These are phyloP conservation scores for Periparus ater DNA, from an alignment of 2,797 vertebrate species.

Conservation along the genomic window DNA sequence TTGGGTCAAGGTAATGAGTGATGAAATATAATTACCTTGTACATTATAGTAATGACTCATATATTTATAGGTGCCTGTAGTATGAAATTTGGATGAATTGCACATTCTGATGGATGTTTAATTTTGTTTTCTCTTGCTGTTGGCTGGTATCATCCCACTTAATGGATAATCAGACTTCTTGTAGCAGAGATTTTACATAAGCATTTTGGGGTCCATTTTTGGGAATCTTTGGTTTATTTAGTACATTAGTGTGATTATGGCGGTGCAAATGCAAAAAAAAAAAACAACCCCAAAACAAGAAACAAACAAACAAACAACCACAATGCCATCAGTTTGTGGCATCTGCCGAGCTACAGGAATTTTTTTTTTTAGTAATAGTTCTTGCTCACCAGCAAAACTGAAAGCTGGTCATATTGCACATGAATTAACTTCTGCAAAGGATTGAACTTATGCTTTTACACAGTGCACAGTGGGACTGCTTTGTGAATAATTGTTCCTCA, in stretches of 20 bases:
- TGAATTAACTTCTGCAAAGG: neutral
- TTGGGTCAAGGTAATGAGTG: slow-evolving; percentile 59
- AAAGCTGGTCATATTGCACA: neutral
- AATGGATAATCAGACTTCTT: slow-evolving; percentile 46
- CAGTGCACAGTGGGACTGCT: neutral
- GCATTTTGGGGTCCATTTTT: neutral
- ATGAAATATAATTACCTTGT: slow-evolving; percentile 61
- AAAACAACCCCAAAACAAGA: neutral
- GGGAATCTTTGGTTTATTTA: neutral
- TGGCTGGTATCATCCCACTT: slow-evolving; percentile 40
- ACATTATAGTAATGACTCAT: slow-evolving; percentile 61
- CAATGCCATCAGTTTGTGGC: neutral
- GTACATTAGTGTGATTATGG: neutral
- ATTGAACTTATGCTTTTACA: neutral
- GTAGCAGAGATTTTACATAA: slow-evolving; percentile 41
- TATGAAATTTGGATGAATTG: slow-evolving; percentile 56
- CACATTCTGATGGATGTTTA: slow-evolving; percentile 51
- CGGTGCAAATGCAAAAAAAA: neutral
- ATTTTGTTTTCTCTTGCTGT: slow-evolving; percentile 56
- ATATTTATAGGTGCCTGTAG: slow-evolving; percentile 49
- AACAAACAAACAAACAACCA: accelerated
- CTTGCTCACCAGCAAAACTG: neutral
- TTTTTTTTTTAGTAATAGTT: neutral
- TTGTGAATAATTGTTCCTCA: neutral
- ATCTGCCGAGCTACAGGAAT: neutral